Evolutionary conservation across 2,797 vertebrate species (phyloP), one percentile per base, ranked within the genome.

Genomic region (Ctenosaura bakeri): DNA sequence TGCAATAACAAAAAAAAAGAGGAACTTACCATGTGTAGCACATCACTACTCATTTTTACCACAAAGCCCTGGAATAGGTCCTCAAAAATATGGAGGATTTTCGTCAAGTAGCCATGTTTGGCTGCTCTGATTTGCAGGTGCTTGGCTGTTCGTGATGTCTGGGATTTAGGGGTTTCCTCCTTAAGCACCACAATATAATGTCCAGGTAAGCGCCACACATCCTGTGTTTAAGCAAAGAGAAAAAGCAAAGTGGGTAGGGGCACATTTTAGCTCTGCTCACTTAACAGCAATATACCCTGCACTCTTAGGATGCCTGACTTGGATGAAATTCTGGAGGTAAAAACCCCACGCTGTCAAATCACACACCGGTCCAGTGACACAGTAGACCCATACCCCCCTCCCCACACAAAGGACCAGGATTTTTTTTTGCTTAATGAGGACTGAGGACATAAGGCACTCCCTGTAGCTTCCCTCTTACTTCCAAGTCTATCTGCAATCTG

Each of bases 131-230:
- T 96, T 78, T 92, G 97, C 89, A 98, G 98, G 66, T 91, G 90
- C 88, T 90, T 91, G 56, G 94, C 95, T 1, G 96, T 96, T 88
- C 92, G 95, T 14, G 97, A 96, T 22, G 97, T 96, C 66, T 98
- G 97, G 6, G 94, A 96, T 82, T 92, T 93, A 2, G 96, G 96
- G 0, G 96, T 87, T 22, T 96, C 97, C 0, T 89, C 94, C 81
- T 89, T 96, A 96, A 99, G 96, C 71, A 98, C 92, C 92, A 99
- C 97, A 69, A 98, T 16, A 77, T 98, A 98, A 89, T 97, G 97
- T 29, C 98, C 98, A 0, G 98, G 97, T 88, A 98, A 88, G 86
- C 98, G 96, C 98, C 98, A 98, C 0, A 96, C 87, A 0, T 93
- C 97, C 98, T 99, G 97, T 2, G 26, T 86, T 90, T 76, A 89